Evolutionary conservation across 1,140 invertebrate species (phyloP).

Genomic region (Telenomus remus): DNA sequence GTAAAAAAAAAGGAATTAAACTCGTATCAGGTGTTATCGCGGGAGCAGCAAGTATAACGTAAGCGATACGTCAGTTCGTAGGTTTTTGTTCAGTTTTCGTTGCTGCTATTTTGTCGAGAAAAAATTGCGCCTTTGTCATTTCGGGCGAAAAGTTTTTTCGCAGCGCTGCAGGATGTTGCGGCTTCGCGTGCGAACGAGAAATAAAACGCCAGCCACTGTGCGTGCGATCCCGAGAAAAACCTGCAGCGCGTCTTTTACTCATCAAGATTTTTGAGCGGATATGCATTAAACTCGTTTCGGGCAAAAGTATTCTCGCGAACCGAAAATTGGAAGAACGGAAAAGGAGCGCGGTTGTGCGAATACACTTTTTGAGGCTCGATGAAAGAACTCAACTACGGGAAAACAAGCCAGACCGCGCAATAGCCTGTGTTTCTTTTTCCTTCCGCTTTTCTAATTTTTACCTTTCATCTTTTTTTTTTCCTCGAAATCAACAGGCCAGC

Average conservation of each 20-base stretch:
- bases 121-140: conserved; percentile 39
- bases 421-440: too few relatives aligned
- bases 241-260: conserved; percentile 14
- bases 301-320: conserved; percentile 8
- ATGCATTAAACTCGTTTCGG: conserved; percentile 16
- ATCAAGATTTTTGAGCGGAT: conserved; percentile 42
- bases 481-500: too few relatives aligned
- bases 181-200: conserved; percentile 46
- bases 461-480: too few relatives aligned
- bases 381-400: conserved; percentile 34
- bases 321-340: conserved; percentile 30
- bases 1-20: conserved; percentile 16
- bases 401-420: conserved; percentile 11
- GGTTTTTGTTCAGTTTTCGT: conserved; percentile 3
- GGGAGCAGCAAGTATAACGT: conserved; percentile 18
- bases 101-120: conserved; percentile 13
- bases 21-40: conserved; percentile 28
- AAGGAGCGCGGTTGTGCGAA: conserved; percentile 15
- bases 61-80: conserved; percentile 16
- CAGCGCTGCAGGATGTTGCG: conserved; percentile 36
- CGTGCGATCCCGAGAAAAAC: conserved; percentile 27
- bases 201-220: conserved; percentile 34
- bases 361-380: conserved; percentile 33
- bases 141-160: conserved; percentile 10
- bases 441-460: too few relatives aligned